phyloP scores from a whole-genome alignment of 2,888 invertebrate genomes.

The Eretmocerus hayati region DNA sequence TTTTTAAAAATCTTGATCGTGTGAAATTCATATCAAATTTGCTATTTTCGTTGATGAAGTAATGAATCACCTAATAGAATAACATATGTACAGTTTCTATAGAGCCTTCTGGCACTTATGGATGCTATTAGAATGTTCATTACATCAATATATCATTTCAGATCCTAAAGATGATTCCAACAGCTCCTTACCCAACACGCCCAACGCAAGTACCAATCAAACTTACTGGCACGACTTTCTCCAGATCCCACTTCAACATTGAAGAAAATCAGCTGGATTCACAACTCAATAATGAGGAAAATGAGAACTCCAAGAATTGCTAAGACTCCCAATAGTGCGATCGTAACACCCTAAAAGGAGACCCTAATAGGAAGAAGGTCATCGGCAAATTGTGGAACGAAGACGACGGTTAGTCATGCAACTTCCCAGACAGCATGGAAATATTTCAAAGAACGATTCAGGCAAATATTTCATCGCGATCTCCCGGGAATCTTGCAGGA shows the following conservation, averaged over 20 bases:
- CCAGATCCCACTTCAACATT: conserved; percentile 91
- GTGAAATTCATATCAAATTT: too few species aligned
- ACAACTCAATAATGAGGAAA: conserved; percentile 50
- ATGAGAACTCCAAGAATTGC: conserved; percentile 76
- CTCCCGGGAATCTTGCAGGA: too few species aligned
- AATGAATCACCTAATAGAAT: too few species aligned
- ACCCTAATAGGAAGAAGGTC: conserved; percentile 73
- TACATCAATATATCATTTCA: too few species aligned
- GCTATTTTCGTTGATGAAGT: too few species aligned
- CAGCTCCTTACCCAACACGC: conserved; percentile 54
- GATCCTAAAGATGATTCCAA: conserved; percentile 59
- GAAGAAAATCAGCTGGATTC: conserved; percentile 68
- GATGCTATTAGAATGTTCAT: too few species aligned
- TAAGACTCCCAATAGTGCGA: conserved; percentile 64
- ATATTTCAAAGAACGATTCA: too few species aligned
- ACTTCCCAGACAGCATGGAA: too few species aligned
- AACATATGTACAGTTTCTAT: too few species aligned
- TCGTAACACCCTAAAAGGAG: conserved; percentile 41
- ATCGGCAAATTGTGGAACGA: conserved; percentile 84
- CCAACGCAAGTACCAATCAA: conserved; percentile 57
- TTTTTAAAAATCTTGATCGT: too few species aligned
- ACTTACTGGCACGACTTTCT: conserved; percentile 81
- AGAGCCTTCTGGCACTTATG: too few species aligned
- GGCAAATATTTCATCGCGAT: too few species aligned
- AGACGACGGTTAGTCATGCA: conserved; percentile 88